Conservation (phyloP, 2,113 vertebrate genomes). For the Bombycilla garrulus region DNA sequence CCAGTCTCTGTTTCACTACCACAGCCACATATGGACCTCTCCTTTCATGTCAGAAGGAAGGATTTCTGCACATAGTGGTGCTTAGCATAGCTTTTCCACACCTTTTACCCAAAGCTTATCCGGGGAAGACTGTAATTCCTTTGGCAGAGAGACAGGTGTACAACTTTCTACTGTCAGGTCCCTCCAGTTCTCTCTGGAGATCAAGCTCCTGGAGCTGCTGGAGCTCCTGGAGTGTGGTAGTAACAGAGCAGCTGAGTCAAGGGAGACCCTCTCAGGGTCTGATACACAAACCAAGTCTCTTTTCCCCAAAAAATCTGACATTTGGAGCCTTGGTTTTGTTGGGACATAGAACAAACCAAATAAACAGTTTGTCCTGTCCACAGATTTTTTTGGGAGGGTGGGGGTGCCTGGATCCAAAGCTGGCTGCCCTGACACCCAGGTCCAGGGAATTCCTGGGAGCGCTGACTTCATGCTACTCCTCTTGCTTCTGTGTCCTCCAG, state of each 20-base stretch:
- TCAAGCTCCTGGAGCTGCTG: neutral
- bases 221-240: neutral
- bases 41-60: neutral
- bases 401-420: neutral
- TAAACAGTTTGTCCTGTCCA: neutral
- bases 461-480: conserved; percentile 43
- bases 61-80: neutral
- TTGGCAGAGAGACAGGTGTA: neutral
- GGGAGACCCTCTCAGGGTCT: neutral
- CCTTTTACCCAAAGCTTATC: neutral
- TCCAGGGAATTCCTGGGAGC: conserved; percentile 54
- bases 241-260: neutral
- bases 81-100: neutral
- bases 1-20: neutral
- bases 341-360: neutral
- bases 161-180: neutral
- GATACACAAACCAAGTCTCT: neutral
- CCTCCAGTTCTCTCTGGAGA: neutral
- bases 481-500: conserved; percentile 49
- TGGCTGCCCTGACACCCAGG: neutral
- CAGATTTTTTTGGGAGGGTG: neutral
- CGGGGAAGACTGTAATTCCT: neutral
- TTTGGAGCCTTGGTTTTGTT: neutral
- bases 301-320: neutral
- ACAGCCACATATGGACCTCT: too few species aligned